Base-by-base conservation (phyloP, 2,797 vertebrate species). In the Chromis chromis region DNA sequence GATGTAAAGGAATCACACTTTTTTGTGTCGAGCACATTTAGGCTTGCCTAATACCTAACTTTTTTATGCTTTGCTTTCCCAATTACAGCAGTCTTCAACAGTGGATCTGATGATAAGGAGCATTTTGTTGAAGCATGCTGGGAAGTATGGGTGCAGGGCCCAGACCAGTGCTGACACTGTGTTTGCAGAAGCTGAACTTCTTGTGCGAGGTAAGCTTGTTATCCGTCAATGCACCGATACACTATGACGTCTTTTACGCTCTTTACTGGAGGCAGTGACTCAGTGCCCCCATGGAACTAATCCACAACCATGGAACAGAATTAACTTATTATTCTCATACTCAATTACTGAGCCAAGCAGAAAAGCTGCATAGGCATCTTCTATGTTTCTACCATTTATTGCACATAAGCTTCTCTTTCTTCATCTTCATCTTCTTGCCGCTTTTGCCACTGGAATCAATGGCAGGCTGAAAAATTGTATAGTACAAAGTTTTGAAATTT, bases 71-170 rank as follows among this genome's bases (percentile, higher is more conserved):
- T 65, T 87, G 17, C 49, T 65, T 68, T 76, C 39, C 53, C 67
- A 66, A 65, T 74, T 89, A 82, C 96, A 99, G 98, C 97, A 98
- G 96, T 94, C 96, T 0, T 98, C 97, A 50, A 97, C 97, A 48
- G 96, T 97, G 90, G 98, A 99, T 94, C 94, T 99, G 90, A 99
- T 99, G 98, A 99, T 99, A 91, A 96, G 98, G 90, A 99, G 96
- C 93, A 98, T 99, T 90, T 95, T 99, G 80, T 90, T 99, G 94
- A 95, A 95, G 95, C 98, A 99, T 83, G 97, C 97, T 65, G 98
- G 98, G 84, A 97, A 95, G 92, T 99, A 98, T 0, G 96, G 96
- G 62, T 99, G 98, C 93, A 95, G 94, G 87, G 96, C 96, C 65
- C 96, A 98, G 93, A 98, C 97, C 9, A 96, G 96, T 69, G 98